A percentile compares a stretch with the other conserved stretches of the same genome.
Conservation (phyloP, 2,797 vertebrate genomes). For the Hippoglossus hippoglossus region DNA sequence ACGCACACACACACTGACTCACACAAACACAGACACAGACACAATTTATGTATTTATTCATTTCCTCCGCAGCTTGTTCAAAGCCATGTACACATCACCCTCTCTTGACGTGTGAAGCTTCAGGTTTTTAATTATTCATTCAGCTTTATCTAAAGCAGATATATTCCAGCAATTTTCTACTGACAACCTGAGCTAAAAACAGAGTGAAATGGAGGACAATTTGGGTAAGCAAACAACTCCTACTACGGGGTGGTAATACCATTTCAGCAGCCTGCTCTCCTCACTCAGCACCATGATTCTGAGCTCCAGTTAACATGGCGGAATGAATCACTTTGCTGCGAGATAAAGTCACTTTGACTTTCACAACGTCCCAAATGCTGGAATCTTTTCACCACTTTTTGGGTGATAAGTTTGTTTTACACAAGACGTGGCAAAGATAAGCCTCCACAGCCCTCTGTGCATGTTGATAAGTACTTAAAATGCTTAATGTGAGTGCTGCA, state of each 20-base stretch:
- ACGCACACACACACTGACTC: conserved; percentile 1
- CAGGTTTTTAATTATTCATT: conserved; percentile 81
- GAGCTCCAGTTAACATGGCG: conserved; percentile 38
- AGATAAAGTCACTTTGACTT: conserved; percentile 43
- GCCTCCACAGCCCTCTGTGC: conserved; percentile 13
- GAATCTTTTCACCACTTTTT: conserved; percentile 23
- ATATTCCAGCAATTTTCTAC: conserved; percentile 71
- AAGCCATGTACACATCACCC: conserved; percentile 75
- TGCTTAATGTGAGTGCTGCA: conserved; percentile 10
- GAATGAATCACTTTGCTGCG: conserved; percentile 39
- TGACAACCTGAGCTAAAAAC: conserved; percentile 64
- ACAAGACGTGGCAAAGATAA: not conserved
- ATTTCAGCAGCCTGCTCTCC: conserved; percentile 28
- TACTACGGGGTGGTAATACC: conserved; percentile 28
- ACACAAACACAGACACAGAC: conserved; percentile 22
- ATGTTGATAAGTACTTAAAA: conserved; percentile 23
- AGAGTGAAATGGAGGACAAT: conserved; percentile 52
- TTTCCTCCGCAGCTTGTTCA: conserved; percentile 73
- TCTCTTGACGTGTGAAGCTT: conserved; percentile 73
- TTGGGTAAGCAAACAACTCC: conserved; percentile 59
- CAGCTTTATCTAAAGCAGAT: conserved; percentile 73
- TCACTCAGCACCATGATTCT: conserved; percentile 50
- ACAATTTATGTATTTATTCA: conserved; percentile 79
- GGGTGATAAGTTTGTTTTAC: conserved; percentile 37
- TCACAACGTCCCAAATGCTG: conserved; percentile 30